Percentiles rank a stretch among this genome's conserved stretches.
Conservation (phyloP, 2,113 vertebrate genomes). For the Pygathrix nemaeus region DNA sequence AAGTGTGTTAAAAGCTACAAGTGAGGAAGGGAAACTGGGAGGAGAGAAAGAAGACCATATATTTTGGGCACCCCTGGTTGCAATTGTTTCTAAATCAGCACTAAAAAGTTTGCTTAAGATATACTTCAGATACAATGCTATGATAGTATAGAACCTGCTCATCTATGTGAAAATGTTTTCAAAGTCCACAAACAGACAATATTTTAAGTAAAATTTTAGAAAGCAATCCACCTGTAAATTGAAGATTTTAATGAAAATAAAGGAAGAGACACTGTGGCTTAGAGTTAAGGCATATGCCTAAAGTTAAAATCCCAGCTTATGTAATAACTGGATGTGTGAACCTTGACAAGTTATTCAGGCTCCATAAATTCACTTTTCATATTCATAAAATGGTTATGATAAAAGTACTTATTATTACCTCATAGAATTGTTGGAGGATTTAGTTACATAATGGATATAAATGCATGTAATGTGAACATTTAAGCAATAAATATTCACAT, state of each 20-base stretch:
- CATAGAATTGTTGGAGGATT: background rate
- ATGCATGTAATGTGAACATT: background rate
- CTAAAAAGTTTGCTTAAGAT: background rate
- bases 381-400: background rate
- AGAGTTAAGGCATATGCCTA: background rate
- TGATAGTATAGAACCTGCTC: background rate
- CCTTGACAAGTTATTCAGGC: background rate
- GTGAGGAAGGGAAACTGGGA: background rate
- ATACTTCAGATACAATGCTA: background rate
- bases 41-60: background rate
- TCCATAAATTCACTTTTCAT: background rate
- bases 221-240: background rate
- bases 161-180: background rate
- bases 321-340: background rate
- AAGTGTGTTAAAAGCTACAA: background rate
- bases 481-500: background rate
- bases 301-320: background rate
- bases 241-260: background rate
- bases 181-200: background rate
- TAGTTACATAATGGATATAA: background rate
- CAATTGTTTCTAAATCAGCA: background rate
- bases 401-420: background rate
- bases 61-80: background rate
- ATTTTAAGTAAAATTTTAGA: conserved; percentile 14
- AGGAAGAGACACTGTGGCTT: background rate